Evolutionary conservation across 53 echinoderm and acorn worm species (phyloP).

Genomic region (Holothuria scabra): DNA sequence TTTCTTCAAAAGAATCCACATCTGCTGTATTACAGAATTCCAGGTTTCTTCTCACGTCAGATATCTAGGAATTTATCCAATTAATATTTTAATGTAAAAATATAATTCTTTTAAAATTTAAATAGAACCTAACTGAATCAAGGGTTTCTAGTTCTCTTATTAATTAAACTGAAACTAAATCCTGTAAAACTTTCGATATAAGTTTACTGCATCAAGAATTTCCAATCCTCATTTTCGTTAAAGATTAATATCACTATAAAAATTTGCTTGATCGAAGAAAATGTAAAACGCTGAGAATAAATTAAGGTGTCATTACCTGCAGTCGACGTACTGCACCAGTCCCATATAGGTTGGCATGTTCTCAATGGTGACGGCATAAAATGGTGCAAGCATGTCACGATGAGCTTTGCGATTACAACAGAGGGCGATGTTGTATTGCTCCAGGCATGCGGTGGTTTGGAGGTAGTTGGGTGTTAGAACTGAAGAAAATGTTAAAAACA

Average conservation of each 20-base stretch:
- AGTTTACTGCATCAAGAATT: too few species aligned
- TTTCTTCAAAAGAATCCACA: too few species aligned
- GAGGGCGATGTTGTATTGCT: slow-evolving; percentile 93
- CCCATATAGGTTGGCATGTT: slow-evolving; percentile 81
- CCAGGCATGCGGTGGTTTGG: slow-evolving; percentile 74
- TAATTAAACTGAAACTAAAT: too few species aligned
- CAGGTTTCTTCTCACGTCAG: too few species aligned
- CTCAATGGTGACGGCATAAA: slow-evolving; percentile 66
- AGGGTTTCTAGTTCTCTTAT: too few species aligned
- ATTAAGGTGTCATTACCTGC: slow-evolving; percentile 51
- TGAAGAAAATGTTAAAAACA: slow-evolving; percentile 38
- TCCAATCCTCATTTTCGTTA: background rate
- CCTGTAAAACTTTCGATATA: too few species aligned
- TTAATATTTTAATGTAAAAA: too few species aligned
- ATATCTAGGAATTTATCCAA: too few species aligned
- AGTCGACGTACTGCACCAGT: slow-evolving; percentile 79
- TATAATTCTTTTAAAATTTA: too few species aligned
- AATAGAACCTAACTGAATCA: too few species aligned
- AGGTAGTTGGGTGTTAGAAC: slow-evolving; percentile 87
- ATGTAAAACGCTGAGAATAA: background rate
- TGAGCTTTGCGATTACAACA: slow-evolving; percentile 75
- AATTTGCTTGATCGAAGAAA: background rate
- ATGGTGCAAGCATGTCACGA: slow-evolving; percentile 74
- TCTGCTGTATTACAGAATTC: too few species aligned
- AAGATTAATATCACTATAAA: background rate